phyloP scores from a whole-genome alignment of 2,797 vertebrate species.

The Halcyon smyrnensis region DNA sequence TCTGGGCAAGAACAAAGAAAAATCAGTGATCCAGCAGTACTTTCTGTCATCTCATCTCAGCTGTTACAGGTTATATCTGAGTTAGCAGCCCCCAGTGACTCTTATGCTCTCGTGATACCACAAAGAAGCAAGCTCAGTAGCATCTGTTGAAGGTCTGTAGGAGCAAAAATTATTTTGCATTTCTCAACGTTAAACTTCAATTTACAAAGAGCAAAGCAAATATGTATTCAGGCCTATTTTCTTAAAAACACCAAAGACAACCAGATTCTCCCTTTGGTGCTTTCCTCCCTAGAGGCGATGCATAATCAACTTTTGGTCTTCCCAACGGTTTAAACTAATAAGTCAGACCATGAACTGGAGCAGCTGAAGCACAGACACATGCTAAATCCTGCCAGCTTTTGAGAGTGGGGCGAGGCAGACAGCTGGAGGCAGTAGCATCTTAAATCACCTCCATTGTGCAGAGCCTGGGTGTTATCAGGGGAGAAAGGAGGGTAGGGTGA shows the following conservation, averaged over 20 bases:
- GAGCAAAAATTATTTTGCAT: not conserved
- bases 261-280: not conserved
- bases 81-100: not conserved
- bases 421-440: conserved; percentile 25
- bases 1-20: not conserved
- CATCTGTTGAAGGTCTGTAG: not conserved
- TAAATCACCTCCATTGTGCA: not conserved
- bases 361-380: not conserved
- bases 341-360: conserved; percentile 12
- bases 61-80: not conserved
- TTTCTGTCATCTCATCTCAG: not conserved
- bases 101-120: rapidly evolving
- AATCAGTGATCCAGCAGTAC: not conserved
- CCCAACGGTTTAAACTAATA: not conserved
- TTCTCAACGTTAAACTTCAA: not conserved
- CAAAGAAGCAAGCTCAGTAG: not conserved
- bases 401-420: not conserved
- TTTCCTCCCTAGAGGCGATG: conserved; percentile 27
- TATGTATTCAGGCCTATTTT: not conserved
- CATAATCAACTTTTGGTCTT: not conserved
- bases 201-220: not conserved
- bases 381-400: not conserved
- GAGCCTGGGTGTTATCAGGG: not conserved
- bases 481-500: not conserved
- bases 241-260: not conserved